Evolutionary conservation across 2,797 vertebrate species (phyloP).

Genomic region (Acomys russatus): DNA sequence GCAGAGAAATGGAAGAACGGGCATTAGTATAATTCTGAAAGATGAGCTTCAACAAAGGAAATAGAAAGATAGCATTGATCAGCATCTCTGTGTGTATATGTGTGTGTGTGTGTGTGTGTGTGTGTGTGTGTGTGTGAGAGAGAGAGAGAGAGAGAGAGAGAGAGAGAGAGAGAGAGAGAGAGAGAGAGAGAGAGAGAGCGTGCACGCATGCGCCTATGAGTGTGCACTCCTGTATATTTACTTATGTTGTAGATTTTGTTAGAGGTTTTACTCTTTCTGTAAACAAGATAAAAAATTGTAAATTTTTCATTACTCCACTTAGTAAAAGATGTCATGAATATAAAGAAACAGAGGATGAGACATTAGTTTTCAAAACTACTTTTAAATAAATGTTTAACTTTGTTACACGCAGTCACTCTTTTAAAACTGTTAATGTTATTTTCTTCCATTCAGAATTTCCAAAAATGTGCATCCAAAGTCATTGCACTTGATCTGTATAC

Average conservation of each 20-base stretch:
- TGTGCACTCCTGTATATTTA: not conserved
- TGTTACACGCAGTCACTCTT: not conserved
- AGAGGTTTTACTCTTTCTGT: conserved; percentile 14
- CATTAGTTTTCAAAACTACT: not conserved
- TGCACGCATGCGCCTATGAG: too few relatives aligned
- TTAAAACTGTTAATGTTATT: not conserved
- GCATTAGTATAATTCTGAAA: not conserved
- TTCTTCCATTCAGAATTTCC: conserved; percentile 16
- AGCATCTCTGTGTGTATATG: not conserved
- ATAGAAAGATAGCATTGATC: not conserved
- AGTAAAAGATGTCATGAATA: not conserved
- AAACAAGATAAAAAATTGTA: not conserved
- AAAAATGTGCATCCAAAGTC: conserved; percentile 4
- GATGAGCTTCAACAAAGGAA: not conserved
- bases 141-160: too few relatives aligned
- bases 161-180: too few relatives aligned
- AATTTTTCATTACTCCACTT: not conserved
- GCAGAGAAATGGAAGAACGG: not conserved
- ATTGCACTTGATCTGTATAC: not conserved
- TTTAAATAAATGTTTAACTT: conserved; percentile 20
- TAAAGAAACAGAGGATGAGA: not conserved
- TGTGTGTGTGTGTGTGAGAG: not conserved
- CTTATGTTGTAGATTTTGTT: not conserved
- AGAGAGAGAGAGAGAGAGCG: too few relatives aligned
- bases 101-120: not conserved